Conservation (phyloP, 2,113 vertebrate genomes). For the Cacatua alba region DNA sequence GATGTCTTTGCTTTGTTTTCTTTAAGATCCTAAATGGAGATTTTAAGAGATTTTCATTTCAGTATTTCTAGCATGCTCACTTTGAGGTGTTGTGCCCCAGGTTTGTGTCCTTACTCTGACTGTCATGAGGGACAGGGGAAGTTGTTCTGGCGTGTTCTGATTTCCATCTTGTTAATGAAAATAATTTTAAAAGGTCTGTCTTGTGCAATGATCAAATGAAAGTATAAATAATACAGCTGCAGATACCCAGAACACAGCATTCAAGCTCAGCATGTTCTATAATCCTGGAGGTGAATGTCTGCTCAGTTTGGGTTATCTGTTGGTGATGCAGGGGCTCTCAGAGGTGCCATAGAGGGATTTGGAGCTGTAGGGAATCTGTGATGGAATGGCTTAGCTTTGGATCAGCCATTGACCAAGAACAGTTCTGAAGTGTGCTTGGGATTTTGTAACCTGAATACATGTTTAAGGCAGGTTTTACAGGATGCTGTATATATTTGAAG, state of each 20-base stretch:
- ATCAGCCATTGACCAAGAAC: neutral
- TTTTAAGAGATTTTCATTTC: neutral
- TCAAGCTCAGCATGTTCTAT: neutral
- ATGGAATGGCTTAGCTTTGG: neutral
- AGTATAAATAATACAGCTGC: neutral
- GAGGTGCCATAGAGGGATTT: neutral
- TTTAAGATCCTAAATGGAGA: neutral
- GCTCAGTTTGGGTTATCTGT: neutral
- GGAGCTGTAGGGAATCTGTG: neutral
- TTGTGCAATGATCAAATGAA: neutral
- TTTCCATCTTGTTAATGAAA: neutral
- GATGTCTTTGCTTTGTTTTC: neutral
- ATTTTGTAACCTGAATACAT: fast-evolving
- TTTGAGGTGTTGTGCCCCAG: neutral
- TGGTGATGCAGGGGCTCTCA: neutral
- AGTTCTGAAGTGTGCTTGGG: neutral
- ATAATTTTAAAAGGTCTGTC: neutral
- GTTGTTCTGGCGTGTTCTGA: neutral
- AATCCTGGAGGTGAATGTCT: neutral
- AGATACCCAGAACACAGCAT: neutral
- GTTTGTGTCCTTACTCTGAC: neutral
- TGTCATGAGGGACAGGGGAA: neutral
- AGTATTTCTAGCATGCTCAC: neutral
- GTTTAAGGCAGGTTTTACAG: neutral
- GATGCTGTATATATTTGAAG: neutral